phyloP scores from a whole-genome alignment of 2,797 vertebrate species.

The Urosaurus nigricauda region DNA sequence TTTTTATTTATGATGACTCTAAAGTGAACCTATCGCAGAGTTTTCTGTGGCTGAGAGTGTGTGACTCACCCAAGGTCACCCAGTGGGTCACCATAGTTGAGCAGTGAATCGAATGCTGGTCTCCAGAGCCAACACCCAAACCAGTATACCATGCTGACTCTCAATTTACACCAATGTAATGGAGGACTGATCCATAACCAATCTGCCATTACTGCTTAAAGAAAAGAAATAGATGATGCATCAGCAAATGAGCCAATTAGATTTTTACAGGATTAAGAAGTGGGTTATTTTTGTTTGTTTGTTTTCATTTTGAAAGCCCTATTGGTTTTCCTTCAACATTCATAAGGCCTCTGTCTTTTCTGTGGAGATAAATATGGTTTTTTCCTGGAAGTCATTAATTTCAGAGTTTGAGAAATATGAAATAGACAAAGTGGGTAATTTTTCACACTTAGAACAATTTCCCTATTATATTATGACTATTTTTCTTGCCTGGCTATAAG shows the following conservation, averaged over 20 bases:
- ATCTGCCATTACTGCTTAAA: neutral
- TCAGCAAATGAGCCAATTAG: constrained; percentile 66
- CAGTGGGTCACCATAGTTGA: too few relatives aligned
- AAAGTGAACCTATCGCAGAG: too few relatives aligned
- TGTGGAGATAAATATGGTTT: constrained; percentile 73
- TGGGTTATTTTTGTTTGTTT: constrained; percentile 1
- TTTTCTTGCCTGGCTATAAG: constrained; percentile 72
- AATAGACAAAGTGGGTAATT: constrained; percentile 82
- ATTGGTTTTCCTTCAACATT: constrained; percentile 72
- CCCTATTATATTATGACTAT: constrained; percentile 73
- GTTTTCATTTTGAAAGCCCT: constrained; percentile 70
- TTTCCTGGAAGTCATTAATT: constrained; percentile 79
- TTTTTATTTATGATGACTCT: too few relatives aligned
- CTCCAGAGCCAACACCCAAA: too few relatives aligned
- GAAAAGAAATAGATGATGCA: constrained; percentile 53
- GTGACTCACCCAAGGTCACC: too few relatives aligned
- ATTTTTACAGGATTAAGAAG: constrained; percentile 69
- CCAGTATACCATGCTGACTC: too few relatives aligned
- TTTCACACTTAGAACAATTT: constrained; percentile 85
- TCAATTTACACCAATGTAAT: neutral
- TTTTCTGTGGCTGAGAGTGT: too few relatives aligned
- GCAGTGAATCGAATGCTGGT: too few relatives aligned
- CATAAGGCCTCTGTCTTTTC: constrained; percentile 72
- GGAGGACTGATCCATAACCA: too few relatives aligned
- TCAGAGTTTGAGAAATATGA: constrained; percentile 79